Base-by-base conservation (phyloP, 2,113 vertebrate genomes). In the Pundamilia nyererei region DNA sequence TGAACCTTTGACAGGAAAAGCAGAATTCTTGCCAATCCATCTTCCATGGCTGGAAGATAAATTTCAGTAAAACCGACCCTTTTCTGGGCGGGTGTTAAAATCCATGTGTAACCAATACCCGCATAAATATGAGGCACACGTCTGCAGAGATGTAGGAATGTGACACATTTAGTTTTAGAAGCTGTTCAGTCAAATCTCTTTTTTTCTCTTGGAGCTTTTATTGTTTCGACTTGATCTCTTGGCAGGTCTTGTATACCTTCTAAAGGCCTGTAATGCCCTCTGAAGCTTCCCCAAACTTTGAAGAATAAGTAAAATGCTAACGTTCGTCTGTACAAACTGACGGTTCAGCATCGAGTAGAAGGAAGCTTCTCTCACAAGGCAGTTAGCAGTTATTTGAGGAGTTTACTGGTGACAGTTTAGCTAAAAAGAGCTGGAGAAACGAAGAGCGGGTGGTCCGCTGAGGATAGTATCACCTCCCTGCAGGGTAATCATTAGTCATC, bases 11-110 rank as follows among this genome's bases (percentile, higher is more conserved):
- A 68, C 6, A 0, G 1, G 62, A 40, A 40, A 8, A 68, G 35
- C 62, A 0, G 7, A 40, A 68, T 9, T 68, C 0, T 68, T 0
- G 33, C 6, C 19, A 2, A 21, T 38, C 4, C 11, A 38, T 5
- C 19, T 21, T 68, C 11, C 60, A 21, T 8, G 35, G 38, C 65
- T 26, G 24, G 1, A 58, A 58, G 65, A 4, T 9, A 45, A 1
- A 15, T 45, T 2, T 45, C 65, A 45, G 8, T 45, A 0, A 45
- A 26, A 45, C 13, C 5, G 1, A 11, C 2, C 9, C 5, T 62
- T 62, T 62, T 24, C 38, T 24, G 12, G 35, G n/a, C 2, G 1
- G 12, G 35, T 0, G 35, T 24, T 70, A 24, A 42, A 70, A 68
- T 68, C 35, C 11, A 68, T 1, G 62, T 40, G 0, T 0, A 2